Percentiles rank a stretch among this genome's conserved stretches.
Evolutionary conservation across 2,888 invertebrate genomes (phyloP).

Genomic region (Julus scandinavius): DNA sequence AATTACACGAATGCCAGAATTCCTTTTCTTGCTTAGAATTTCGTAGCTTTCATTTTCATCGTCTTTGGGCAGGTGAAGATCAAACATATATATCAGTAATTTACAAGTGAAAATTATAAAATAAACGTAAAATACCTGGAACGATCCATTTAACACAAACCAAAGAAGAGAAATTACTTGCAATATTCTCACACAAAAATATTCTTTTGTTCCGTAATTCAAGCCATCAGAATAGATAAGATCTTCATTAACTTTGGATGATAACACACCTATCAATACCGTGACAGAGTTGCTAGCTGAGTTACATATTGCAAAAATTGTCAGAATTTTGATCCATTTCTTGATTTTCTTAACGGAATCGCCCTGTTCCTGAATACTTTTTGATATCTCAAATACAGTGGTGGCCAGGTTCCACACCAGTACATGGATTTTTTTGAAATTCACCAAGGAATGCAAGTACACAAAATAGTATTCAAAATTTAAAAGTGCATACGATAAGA

Average conservation of each 20-base stretch:
- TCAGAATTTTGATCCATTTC: neutral
- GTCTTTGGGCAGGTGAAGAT: neutral
- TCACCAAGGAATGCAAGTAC: neutral
- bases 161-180: neutral
- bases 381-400: neutral
- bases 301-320: neutral
- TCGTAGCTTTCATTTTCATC: neutral
- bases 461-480: neutral
- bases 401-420: constrained; percentile 9
- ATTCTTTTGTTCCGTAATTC: neutral
- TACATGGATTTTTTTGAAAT: neutral
- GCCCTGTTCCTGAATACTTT: neutral
- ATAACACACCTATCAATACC: neutral
- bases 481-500: neutral
- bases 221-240: neutral
- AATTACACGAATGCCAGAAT: neutral
- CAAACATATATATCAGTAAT: neutral
- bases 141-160: neutral
- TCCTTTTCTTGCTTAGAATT: neutral
- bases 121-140: neutral
- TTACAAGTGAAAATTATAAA: neutral
- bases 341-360: neutral
- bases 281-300: neutral
- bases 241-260: neutral
- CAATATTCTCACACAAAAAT: neutral